Conservation (phyloP, 2,888 invertebrate genomes). For the Caenorhabditis plicata region DNA sequence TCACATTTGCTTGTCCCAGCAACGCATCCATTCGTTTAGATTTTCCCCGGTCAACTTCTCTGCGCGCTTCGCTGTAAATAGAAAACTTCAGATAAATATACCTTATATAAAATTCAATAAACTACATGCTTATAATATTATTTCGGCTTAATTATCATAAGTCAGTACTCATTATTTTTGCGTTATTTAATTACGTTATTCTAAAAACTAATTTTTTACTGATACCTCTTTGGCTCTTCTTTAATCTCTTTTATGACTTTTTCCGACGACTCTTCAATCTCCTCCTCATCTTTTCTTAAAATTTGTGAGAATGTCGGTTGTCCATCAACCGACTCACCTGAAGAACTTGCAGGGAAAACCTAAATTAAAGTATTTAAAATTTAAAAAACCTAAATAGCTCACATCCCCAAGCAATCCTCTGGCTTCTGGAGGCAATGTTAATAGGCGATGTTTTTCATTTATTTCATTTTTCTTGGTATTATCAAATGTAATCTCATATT, state of each 20-base stretch:
- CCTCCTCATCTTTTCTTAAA: slow-evolving; percentile 17
- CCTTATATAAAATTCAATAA: no score
- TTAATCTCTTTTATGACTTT: slow-evolving; percentile 12
- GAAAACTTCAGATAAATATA: no score
- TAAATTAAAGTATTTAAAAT: no score
- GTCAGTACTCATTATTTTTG: no score
- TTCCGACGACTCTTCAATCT: slow-evolving; percentile 11
- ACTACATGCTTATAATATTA: no score
- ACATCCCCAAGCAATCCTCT: slow-evolving; percentile 1
- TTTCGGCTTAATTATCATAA: no score
- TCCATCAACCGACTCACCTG: no score
- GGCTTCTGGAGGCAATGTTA: slow-evolving; percentile 2
- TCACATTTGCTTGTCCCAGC: slow-evolving; percentile 61
- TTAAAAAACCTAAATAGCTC: no score
- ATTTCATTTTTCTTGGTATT: slow-evolving; percentile 16
- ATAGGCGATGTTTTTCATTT: slow-evolving; percentile 5
- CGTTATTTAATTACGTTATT: no score
- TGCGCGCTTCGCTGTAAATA: not conserved
- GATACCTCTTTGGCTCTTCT: not conserved
- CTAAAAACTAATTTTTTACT: no score
- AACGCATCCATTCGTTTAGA: slow-evolving; percentile 49
- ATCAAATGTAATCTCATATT: slow-evolving; percentile 6
- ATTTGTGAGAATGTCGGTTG: no score
- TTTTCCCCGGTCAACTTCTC: slow-evolving; percentile 11
- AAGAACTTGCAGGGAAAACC: no score